Conservation (phyloP, 2,888 invertebrate genomes). For the Napeogenes sylphis region DNA sequence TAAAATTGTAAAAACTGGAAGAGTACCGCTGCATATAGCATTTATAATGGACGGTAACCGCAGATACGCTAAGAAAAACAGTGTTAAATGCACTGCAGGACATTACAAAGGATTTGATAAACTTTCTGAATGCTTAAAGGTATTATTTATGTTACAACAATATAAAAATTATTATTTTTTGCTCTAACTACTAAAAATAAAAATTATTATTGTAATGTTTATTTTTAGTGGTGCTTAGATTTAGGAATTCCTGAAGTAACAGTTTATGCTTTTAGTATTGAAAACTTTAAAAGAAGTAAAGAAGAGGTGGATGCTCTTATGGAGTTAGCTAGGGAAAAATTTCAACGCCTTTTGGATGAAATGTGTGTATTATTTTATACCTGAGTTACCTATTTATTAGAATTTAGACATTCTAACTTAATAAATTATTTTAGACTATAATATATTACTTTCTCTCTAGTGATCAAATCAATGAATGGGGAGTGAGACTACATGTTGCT, state of each 20-base stretch:
- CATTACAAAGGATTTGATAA: slow-evolving; percentile 91
- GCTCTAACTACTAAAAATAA: background rate
- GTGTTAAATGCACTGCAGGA: slow-evolving; percentile 86
- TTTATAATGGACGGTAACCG: slow-evolving; percentile 99
- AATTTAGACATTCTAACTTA: background rate
- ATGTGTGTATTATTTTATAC: slow-evolving; percentile 68
- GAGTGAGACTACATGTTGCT: slow-evolving; percentile 90
- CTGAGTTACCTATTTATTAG: background rate
- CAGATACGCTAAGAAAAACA: slow-evolving; percentile 90
- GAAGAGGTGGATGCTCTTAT: slow-evolving; percentile 94
- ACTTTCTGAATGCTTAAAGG: slow-evolving; percentile 87
- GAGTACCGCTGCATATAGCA: slow-evolving; percentile 93
- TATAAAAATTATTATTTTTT: background rate
- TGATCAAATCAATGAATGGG: slow-evolving; percentile 88
- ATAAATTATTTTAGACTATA: background rate
- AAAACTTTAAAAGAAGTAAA: slow-evolving; percentile 95
- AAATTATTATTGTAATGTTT: slow-evolving; percentile 8
- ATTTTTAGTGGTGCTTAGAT: slow-evolving; percentile 89
- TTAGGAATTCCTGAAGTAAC: slow-evolving; percentile 96
- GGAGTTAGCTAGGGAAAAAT: slow-evolving; percentile 92
- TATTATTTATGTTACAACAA: slow-evolving; percentile 31
- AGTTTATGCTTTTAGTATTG: slow-evolving; percentile 99
- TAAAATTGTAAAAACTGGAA: slow-evolving; percentile 86
- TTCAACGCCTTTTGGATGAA: slow-evolving; percentile 87
- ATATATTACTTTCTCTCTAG: slow-evolving; percentile 49